Percentiles rank a stretch among this genome's conserved stretches.
Conservation (phyloP, 2,113 vertebrate genomes). For the Heliornis fulica region DNA sequence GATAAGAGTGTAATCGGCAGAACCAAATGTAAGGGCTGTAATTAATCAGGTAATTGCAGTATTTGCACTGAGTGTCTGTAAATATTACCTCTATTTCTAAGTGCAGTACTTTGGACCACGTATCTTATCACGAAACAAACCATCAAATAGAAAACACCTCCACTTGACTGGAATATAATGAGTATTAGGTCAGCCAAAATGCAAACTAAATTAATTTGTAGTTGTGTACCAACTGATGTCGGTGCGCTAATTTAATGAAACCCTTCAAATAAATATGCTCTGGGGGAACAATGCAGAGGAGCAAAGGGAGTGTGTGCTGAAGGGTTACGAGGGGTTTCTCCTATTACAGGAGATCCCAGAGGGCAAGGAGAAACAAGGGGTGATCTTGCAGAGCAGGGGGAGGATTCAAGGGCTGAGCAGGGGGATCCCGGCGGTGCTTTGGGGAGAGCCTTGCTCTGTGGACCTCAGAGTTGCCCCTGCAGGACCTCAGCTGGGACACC, state of each 20-base stretch:
- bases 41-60: constrained; percentile 69
- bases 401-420: background rate
- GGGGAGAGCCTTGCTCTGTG: background rate
- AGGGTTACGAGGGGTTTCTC: background rate
- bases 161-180: constrained; percentile 38
- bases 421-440: fast-evolving
- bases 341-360: background rate
- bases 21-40: constrained; percentile 20
- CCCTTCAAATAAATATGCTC: constrained; percentile 15
- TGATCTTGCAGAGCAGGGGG: background rate
- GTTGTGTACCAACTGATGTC: constrained; percentile 25
- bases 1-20: constrained; percentile 17
- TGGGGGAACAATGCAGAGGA: background rate
- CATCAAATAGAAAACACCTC: constrained; percentile 27
- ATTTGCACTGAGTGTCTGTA: constrained; percentile 31
- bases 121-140: constrained; percentile 52
- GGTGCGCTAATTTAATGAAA: constrained; percentile 49
- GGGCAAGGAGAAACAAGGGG: background rate
- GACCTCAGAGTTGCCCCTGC: background rate
- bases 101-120: constrained; percentile 18
- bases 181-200: constrained; percentile 56
- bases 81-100: constrained; percentile 20
- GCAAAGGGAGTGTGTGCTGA: background rate
- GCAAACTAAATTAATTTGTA: constrained; percentile 51
- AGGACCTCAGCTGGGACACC: background rate